Conservation (phyloP, 2,113 vertebrate genomes). For the Cyprinodon brontotheroides region DNA sequence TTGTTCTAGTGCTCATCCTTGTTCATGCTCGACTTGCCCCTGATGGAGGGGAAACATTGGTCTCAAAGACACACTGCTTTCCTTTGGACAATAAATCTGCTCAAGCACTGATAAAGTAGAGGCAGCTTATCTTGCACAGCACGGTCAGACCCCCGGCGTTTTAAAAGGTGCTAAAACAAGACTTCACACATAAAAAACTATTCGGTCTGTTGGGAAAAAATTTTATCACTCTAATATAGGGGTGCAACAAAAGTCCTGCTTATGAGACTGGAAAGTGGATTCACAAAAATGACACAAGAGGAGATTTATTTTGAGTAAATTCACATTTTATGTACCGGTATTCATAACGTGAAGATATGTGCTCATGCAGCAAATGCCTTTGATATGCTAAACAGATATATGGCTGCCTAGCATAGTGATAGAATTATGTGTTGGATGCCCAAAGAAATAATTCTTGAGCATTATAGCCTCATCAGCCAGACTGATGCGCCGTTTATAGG, state of each 20-base stretch:
- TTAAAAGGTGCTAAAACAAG: conserved; percentile 62
- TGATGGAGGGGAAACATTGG: conserved; percentile 71
- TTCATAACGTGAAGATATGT: not conserved
- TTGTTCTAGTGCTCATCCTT: conserved; percentile 64
- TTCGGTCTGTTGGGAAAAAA: conserved; percentile 26
- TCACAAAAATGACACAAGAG: not conserved
- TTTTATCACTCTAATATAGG: not conserved
- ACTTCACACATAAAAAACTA: conserved; percentile 18
- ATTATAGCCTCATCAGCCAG: no score
- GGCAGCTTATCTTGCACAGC: conserved; percentile 73
- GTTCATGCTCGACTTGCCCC: conserved; percentile 70
- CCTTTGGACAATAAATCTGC: conserved; percentile 74
- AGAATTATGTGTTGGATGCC: not conserved
- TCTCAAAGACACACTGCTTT: conserved; percentile 64
- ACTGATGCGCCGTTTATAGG: no score
- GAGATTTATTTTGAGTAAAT: not conserved
- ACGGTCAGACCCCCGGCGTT: conserved; percentile 64
- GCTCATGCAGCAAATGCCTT: no score
- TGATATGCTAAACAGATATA: no score
- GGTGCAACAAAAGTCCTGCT: not conserved
- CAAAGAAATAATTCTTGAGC: not conserved
- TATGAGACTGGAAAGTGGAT: not conserved
- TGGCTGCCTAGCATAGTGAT: not conserved
- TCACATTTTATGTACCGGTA: not conserved
- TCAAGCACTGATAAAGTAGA: conserved; percentile 57